Percentiles rank a stretch among this genome's conserved stretches.
phyloP scores from a whole-genome alignment of 2,113 vertebrate species.

The Meles meles region DNA sequence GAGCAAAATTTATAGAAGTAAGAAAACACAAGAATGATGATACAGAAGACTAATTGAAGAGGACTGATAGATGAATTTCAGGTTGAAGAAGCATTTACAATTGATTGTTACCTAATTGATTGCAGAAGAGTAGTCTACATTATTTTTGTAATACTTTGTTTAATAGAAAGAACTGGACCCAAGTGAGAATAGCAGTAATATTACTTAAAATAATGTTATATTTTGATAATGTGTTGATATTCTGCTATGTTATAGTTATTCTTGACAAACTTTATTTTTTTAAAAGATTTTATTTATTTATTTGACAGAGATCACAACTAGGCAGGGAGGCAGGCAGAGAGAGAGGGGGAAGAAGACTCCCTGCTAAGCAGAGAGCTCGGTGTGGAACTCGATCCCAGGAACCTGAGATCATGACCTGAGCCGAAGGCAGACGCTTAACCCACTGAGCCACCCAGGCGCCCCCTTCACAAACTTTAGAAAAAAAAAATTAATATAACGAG shows the following conservation, averaged over 20 bases:
- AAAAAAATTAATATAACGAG: not conserved
- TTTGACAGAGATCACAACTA: too few species aligned
- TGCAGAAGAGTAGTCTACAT: not conserved
- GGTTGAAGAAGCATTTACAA: not conserved
- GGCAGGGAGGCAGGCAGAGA: too few species aligned
- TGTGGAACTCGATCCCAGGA: too few species aligned
- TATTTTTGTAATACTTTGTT: not conserved
- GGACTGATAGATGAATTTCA: not conserved
- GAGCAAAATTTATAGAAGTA: not conserved
- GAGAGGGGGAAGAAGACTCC: too few species aligned
- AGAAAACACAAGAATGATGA: not conserved
- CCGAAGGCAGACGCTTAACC: too few species aligned
- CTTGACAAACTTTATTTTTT: not conserved
- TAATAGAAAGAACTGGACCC: not conserved
- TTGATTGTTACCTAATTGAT: not conserved
- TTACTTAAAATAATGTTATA: not conserved
- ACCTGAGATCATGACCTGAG: too few species aligned
- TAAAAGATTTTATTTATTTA: too few species aligned
- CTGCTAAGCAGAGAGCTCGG: too few species aligned
- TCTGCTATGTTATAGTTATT: constrained; percentile 1
- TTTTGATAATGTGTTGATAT: constrained; percentile 2
- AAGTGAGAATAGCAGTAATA: not conserved
- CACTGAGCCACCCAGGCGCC: too few species aligned
- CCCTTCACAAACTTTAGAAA: constrained; percentile 4
- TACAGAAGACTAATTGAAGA: not conserved